Conservation (phyloP, 2,888 invertebrate genomes). For the Hyposoter dolosus region DNA sequence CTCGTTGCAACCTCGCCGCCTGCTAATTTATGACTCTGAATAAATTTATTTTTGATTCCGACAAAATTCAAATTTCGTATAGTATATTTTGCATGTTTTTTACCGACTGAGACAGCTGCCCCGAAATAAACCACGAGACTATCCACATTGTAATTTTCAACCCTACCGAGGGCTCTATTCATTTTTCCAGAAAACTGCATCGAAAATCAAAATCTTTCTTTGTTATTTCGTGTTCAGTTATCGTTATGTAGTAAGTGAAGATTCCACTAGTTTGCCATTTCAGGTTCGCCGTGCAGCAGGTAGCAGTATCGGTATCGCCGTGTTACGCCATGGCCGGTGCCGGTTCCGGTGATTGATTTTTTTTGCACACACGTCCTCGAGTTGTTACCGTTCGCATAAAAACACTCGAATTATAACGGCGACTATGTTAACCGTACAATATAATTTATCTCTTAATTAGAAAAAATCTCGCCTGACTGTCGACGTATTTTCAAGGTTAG, state of each 20-base stretch:
- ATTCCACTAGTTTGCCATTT: not conserved
- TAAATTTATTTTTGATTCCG: not conserved
- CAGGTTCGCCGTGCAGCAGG: not conserved
- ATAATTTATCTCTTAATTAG: not conserved
- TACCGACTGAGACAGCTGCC: not conserved
- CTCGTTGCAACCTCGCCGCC: not conserved
- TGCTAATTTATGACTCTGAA: not conserved
- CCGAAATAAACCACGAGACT: not conserved
- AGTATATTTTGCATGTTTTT: not conserved
- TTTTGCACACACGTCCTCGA: not conserved
- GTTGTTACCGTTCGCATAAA: not conserved
- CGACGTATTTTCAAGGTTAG: constrained; percentile 21
- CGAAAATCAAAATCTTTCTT: not conserved
- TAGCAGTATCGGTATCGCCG: not conserved
- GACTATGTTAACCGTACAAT: not conserved
- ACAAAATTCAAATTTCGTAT: not conserved
- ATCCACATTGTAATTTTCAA: not conserved
- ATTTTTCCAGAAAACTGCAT: too few species aligned
- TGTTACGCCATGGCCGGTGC: not conserved
- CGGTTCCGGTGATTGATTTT: not conserved
- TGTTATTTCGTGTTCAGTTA: not conserved
- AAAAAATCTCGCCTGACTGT: not conserved
- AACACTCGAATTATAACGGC: not conserved
- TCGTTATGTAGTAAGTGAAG: not conserved
- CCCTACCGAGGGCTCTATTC: too few species aligned